Conservation (phyloP, 2,797 vertebrate species). For the Macroramphosus scolopax region DNA sequence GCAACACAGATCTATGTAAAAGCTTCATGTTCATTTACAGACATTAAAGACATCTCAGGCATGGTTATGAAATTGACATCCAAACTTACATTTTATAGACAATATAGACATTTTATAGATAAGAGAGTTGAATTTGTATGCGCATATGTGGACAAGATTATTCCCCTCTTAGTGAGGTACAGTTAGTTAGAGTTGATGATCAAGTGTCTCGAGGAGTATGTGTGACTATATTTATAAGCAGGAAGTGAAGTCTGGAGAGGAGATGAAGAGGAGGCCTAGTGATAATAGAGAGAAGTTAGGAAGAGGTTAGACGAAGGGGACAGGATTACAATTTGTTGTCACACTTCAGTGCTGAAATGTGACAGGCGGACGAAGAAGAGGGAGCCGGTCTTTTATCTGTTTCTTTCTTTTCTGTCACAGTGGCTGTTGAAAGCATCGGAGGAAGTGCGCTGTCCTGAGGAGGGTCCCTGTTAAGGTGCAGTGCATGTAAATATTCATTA, state of each 20-base stretch:
- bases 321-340: constrained; percentile 21
- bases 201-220: neutral
- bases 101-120: too few relatives aligned
- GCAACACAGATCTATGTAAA: too few relatives aligned
- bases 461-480: neutral
- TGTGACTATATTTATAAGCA: constrained; percentile 13
- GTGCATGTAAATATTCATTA: constrained; percentile 7
- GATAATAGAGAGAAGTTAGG: neutral
- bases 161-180: too few relatives aligned
- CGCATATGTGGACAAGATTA: too few relatives aligned
- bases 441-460: constrained; percentile 16
- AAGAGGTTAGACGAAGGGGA: neutral
- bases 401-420: constrained; percentile 7
- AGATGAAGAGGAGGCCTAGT: neutral
- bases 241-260: constrained; percentile 38
- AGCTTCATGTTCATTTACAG: too few relatives aligned
- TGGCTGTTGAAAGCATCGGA: constrained; percentile 16
- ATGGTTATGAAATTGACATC: too few relatives aligned
- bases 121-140: too few relatives aligned
- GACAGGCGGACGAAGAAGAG: constrained; percentile 5
- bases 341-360: constrained; percentile 45
- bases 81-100: too few relatives aligned
- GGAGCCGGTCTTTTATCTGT: neutral
- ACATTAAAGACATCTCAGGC: too few relatives aligned
- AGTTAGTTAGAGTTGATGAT: neutral